These are phyloP conservation scores for Chaetura pelagica DNA, from an alignment of 2,113 vertebrate genomes.

Conservation along the genomic window DNA sequence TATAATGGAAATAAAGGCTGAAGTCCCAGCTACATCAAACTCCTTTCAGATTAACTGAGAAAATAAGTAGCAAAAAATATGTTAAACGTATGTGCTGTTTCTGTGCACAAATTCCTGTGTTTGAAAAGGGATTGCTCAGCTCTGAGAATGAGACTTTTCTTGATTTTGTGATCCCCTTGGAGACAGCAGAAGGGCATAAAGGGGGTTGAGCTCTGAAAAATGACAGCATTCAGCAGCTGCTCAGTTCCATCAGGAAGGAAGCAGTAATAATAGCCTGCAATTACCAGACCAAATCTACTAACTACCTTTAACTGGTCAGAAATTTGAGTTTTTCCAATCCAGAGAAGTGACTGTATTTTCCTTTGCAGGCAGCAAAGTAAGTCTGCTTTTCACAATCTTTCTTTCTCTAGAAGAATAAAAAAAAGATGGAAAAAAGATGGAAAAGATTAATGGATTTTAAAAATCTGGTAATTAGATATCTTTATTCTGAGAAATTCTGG, in stretches of 20 bases:
- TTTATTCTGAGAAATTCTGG: background rate
- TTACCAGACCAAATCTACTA: background rate
- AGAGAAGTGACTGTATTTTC: background rate
- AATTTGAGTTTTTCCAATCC: background rate
- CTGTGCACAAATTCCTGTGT: background rate
- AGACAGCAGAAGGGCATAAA: background rate
- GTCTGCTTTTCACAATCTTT: background rate
- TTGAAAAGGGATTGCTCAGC: background rate
- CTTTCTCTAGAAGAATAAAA: no score
- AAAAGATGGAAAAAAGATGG: background rate
- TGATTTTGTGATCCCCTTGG: background rate
- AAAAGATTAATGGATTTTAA: background rate
- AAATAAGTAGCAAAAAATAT: background rate
- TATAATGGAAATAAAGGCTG: background rate
- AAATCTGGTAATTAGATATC: background rate
- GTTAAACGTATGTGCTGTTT: background rate
- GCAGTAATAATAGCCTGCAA: background rate
- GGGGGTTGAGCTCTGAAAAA: background rate
- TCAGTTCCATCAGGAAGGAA: background rate
- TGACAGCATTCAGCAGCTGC: background rate
- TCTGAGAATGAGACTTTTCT: background rate
- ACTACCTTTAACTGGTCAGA: constrained; percentile 16
- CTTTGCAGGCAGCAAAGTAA: constrained; percentile 6
- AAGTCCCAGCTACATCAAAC: background rate
- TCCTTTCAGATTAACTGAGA: background rate